A percentile compares a stretch with the other conserved stretches of the same genome.
Evolutionary conservation across 2,797 vertebrate species (phyloP).

Genomic region (Mus caroli): DNA sequence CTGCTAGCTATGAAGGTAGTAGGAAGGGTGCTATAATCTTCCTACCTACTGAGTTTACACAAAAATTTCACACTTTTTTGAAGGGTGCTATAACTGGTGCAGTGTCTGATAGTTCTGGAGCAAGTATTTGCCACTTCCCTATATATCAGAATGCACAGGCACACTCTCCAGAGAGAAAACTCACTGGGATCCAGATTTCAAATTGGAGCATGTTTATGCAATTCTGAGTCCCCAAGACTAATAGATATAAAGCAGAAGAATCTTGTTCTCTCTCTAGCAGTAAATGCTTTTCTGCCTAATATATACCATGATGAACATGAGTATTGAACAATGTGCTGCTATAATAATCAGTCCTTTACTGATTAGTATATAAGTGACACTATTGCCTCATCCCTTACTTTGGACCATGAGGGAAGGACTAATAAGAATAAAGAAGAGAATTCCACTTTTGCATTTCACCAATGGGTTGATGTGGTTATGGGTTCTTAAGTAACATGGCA

Average conservation of each 20-base stretch:
- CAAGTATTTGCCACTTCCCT: neutral
- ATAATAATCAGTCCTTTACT: neutral
- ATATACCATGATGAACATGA: neutral
- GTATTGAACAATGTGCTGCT: neutral
- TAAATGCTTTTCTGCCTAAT: neutral
- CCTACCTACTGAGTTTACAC: neutral
- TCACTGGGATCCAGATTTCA: neutral
- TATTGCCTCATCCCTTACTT: neutral
- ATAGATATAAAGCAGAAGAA: neutral
- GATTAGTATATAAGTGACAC: neutral
- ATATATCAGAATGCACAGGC: rapidly evolving
- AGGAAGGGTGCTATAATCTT: too few species aligned
- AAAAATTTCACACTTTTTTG: neutral
- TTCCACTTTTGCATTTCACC: neutral
- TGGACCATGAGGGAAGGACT: neutral
- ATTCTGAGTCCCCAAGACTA: neutral
- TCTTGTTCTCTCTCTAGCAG: neutral
- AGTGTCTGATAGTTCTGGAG: neutral
- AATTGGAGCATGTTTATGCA: neutral
- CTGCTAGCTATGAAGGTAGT: neutral
- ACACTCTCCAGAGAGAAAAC: neutral
- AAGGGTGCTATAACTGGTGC: neutral
- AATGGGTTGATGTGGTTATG: neutral
- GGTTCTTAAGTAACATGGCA: neutral
- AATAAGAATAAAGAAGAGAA: neutral